phyloP scores from a whole-genome alignment of 1,140 invertebrate species.

The Catajapyx aquilonaris region DNA sequence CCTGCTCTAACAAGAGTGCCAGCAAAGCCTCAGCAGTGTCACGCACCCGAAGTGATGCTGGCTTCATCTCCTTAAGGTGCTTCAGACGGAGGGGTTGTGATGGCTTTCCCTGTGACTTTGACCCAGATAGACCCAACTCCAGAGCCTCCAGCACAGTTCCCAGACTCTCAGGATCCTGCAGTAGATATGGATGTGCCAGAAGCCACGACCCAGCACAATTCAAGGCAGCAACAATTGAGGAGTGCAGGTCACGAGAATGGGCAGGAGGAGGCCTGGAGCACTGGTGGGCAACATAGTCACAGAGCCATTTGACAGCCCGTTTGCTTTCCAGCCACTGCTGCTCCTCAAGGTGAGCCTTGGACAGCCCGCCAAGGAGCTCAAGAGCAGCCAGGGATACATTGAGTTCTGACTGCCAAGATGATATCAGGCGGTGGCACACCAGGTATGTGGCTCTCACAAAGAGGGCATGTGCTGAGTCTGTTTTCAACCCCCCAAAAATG shows the following conservation, averaged over 20 bases:
- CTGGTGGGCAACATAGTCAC: constrained; percentile 91
- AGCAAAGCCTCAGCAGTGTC: constrained; percentile 87
- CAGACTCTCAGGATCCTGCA: constrained; percentile 80
- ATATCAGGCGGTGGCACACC: constrained; percentile 82
- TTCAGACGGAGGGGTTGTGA: constrained; percentile 79
- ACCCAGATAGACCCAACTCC: constrained; percentile 91
- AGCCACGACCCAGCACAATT: constrained; percentile 82
- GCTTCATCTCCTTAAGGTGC: constrained; percentile 86
- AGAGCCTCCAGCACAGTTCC: constrained; percentile 86
- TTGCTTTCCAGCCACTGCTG: constrained; percentile 49
- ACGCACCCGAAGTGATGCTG: constrained; percentile 83
- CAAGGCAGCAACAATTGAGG: constrained; percentile 88
- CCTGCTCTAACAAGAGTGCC: constrained; percentile 77
- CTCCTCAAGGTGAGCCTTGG: constrained; percentile 62
- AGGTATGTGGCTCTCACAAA: constrained; percentile 80
- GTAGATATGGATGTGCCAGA: constrained; percentile 60
- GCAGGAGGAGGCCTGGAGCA: constrained; percentile 83
- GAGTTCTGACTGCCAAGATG: constrained; percentile 89
- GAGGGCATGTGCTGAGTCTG: constrained; percentile 62
- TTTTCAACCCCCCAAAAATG: constrained; percentile 14
- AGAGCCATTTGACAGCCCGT: constrained; percentile 90
- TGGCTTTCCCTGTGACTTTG: constrained; percentile 68
- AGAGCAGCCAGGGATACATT: constrained; percentile 83
- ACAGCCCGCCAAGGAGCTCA: constrained; percentile 72
- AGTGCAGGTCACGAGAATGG: constrained; percentile 95